Percentiles rank a stretch among this genome's conserved stretches.
phyloP scores from a whole-genome alignment of 2,113 vertebrate species.

The Naja naja region DNA sequence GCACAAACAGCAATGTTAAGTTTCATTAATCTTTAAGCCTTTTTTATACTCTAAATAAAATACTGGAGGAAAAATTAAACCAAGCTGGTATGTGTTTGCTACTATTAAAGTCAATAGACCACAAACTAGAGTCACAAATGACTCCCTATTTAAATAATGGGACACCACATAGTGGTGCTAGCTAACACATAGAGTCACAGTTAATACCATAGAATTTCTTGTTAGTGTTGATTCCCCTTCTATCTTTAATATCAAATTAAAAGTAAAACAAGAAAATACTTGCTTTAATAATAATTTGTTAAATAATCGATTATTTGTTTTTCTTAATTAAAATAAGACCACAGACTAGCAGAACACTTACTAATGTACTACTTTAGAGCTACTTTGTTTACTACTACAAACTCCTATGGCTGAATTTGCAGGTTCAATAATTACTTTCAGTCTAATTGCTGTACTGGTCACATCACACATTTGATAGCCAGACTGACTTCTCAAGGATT shows the following conservation, averaged over 20 bases:
- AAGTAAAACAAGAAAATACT: neutral
- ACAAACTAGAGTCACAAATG: conserved; percentile 32
- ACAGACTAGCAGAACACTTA: neutral
- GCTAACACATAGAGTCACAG: neutral
- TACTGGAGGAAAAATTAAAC: conserved; percentile 42
- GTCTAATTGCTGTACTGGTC: neutral
- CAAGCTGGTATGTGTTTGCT: conserved; percentile 5
- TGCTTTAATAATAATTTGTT: neutral
- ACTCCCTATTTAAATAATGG: neutral
- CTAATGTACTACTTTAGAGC: neutral
- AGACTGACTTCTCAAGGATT: conserved; percentile 31
- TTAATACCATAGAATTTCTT: neutral
- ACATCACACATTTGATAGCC: conserved; percentile 35
- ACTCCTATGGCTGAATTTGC: conserved; percentile 24
- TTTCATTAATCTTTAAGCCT: conserved; percentile 2
- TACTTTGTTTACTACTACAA: neutral
- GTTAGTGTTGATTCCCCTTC: neutral
- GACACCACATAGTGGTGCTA: conserved; percentile 41
- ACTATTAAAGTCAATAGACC: conserved; percentile 25
- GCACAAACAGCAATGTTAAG: neutral
- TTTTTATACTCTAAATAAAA: conserved; percentile 52
- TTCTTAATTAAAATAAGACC: neutral
- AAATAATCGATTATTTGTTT: neutral
- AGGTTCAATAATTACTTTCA: conserved; percentile 21
- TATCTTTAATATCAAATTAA: neutral